Evolutionary conservation across 2,888 invertebrate species (phyloP), one percentile per base, ranked within the genome.

Genomic region (Tethea ocularis): DNA sequence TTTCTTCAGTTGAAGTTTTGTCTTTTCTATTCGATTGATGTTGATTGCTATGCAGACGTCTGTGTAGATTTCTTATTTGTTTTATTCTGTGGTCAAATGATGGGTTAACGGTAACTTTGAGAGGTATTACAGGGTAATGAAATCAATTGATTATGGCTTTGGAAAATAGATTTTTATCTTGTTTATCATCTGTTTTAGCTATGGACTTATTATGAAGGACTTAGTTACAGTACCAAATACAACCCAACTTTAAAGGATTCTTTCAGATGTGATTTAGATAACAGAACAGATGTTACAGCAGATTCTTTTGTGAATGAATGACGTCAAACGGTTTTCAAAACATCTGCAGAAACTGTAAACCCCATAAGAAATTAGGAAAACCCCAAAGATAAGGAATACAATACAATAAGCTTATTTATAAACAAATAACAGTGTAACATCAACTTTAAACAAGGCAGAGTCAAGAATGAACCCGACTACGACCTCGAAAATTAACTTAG

Each of bases 401-500:
- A 20, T 3, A 46, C 51, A 53, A 51, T 52, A 13, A 13, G 20
- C 38, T 51, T 11, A 46, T n/a, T n/a, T n/a, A 51, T 20, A 26
- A 26, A 56, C 26, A 24, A 36, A 11, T n/a, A 36, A 20, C 33
- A 63, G 75, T 82, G 74, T 78, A 60, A 22, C 61, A 36, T 33
- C 57, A 63, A 52, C 79, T 72, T 75, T 74, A 78, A 62, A 61
- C 66, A 68, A 64, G 71, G 68, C 75, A 74, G 67, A 77, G 77
- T 77, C 78, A 77, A 69, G 72, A 65, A 69, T 81, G 78, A 84
- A 85, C 82, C 68, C 78, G 63, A 61, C 72, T 66, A 62, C 79
- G 86, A 83, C 88, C 87, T 88, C 87, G 82, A 83, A 76, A 78
- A 78, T 78, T 78, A 79, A 72, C 78, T 66, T 78, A 83, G 82